Conservation (phyloP, 2,888 invertebrate species). For the Siphonodentalium dalli region DNA sequence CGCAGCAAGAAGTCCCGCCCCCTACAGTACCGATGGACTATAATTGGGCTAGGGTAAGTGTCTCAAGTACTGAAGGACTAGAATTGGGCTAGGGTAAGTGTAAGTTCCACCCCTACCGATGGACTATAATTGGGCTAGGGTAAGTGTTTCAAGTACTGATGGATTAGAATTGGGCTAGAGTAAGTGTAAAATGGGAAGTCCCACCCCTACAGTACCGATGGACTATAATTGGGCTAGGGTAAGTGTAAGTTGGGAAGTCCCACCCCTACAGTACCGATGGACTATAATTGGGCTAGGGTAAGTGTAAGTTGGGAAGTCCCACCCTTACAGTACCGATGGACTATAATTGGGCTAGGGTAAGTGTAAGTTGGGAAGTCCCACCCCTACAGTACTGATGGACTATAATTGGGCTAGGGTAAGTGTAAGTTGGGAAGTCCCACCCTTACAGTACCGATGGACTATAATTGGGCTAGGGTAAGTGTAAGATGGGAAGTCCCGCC, state of each 20-base stretch:
- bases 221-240: too few relatives aligned
- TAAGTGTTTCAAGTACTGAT: conserved; percentile 95
- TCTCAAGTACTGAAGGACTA: conserved; percentile 80
- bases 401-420: conserved; percentile 90
- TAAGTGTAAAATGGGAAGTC: conserved; percentile 52
- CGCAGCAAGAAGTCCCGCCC: conserved; percentile 90
- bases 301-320: conserved; percentile 93
- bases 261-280: conserved; percentile 99
- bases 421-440: conserved; percentile 96
- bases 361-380: conserved; percentile 96
- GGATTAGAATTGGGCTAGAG: conserved; percentile 98
- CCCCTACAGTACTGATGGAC: conserved; percentile 99
- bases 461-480: conserved; percentile 87
- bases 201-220: too few relatives aligned
- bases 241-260: too few relatives aligned
- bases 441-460: conserved; percentile 99
- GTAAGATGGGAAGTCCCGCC: conserved; percentile 87
- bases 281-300: conserved; percentile 94
- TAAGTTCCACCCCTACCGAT: conserved; percentile 98
- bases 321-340: conserved; percentile 99
- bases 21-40: conserved; percentile 99
- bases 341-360: conserved; percentile 91
- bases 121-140: conserved; percentile 98
- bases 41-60: conserved; percentile 84
- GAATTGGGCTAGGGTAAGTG: too few relatives aligned